Percentiles rank a stretch among this genome's conserved stretches.
Conservation (phyloP, 30 jellyfish, hydroid and myxozoan genomes). For the Rhopilema esculentum region DNA sequence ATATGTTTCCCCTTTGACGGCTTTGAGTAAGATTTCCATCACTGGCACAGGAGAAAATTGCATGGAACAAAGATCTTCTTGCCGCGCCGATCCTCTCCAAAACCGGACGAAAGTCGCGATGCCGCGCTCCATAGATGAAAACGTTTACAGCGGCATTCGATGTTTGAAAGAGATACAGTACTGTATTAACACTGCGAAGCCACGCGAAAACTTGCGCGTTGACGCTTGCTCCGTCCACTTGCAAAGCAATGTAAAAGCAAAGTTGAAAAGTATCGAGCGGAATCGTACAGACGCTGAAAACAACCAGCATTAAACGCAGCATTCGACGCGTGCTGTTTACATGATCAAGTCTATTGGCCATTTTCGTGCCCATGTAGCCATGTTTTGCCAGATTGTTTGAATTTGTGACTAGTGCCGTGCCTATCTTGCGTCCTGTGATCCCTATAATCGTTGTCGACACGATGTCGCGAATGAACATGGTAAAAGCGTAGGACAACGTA, state of each 20-base stretch:
- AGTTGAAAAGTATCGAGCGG: conserved; percentile 81
- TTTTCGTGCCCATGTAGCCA: conserved; percentile 27
- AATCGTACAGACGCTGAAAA: conserved; percentile 58
- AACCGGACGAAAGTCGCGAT: conserved; percentile 38
- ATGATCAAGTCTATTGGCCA: not conserved
- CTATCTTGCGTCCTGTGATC: conserved; percentile 2
- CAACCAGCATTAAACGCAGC: conserved; percentile 48
- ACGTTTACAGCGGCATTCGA: conserved; percentile 76
- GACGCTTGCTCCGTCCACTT: not conserved
- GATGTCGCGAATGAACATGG: conserved; percentile 57
- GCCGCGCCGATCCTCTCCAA: not conserved
- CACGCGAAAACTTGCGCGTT: conserved; percentile 26
- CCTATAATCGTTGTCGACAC: conserved; percentile 12
- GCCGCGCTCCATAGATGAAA: conserved; percentile 66
- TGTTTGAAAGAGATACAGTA: conserved; percentile 59
- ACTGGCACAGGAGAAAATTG: not conserved
- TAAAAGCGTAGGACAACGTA: conserved; percentile 26
- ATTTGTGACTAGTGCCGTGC: not conserved
- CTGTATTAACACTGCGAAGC: conserved; percentile 54
- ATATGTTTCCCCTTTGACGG: not conserved
- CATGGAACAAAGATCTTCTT: not conserved
- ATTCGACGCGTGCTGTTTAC: conserved; percentile 32
- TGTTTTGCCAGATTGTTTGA: conserved; percentile 24
- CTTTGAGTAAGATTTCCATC: not conserved
- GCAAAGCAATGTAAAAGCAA: conserved; percentile 29